Evolutionary conservation across 2,797 vertebrate species (phyloP).

Genomic region (Meda fulgida): DNA sequence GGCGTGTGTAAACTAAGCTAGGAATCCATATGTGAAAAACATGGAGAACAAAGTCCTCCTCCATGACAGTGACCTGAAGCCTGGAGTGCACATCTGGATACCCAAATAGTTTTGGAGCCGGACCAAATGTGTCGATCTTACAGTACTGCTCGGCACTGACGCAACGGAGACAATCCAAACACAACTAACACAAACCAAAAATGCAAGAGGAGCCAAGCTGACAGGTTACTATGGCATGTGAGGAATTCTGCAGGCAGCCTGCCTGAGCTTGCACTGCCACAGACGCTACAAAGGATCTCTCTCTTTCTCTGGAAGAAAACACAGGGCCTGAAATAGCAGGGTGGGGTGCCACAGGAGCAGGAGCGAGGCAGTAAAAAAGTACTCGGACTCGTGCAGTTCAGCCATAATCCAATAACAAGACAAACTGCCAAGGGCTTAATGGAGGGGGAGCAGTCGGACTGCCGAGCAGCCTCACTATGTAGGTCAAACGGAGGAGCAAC

Average conservation of each 20-base stretch:
- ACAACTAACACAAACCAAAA: slow-evolving; percentile 47
- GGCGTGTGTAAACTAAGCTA: slow-evolving; percentile 12
- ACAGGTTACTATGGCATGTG: slow-evolving; percentile 84
- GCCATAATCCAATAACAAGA: slow-evolving; percentile 72
- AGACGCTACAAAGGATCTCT: slow-evolving; percentile 54
- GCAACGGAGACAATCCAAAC: slow-evolving; percentile 38
- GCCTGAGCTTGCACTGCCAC: slow-evolving; percentile 77
- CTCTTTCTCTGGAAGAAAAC: slow-evolving; percentile 48
- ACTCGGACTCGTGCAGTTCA: slow-evolving; percentile 62
- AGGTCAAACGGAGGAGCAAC: slow-evolving; percentile 73
- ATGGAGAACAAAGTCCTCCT: slow-evolving; percentile 23
- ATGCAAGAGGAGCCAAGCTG: slow-evolving; percentile 71
- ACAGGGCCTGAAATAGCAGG: slow-evolving; percentile 56
- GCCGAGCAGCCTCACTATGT: slow-evolving; percentile 71
- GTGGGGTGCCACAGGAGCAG: slow-evolving; percentile 59
- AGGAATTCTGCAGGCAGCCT: slow-evolving; percentile 81
- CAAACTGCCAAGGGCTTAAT: slow-evolving; percentile 75
- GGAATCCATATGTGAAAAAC: slow-evolving; percentile 33
- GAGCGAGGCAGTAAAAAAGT: slow-evolving; percentile 51
- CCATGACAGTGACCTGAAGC: slow-evolving; percentile 35
- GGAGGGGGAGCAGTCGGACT: slow-evolving; percentile 67
- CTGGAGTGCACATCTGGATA: slow-evolving; percentile 41
- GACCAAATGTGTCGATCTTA: slow-evolving; percentile 29
- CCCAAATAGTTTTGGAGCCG: slow-evolving; percentile 7
- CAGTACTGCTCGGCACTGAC: slow-evolving; percentile 17